Base-by-base conservation (phyloP, 2,113 vertebrate species). In the Pogona vitticeps region DNA sequence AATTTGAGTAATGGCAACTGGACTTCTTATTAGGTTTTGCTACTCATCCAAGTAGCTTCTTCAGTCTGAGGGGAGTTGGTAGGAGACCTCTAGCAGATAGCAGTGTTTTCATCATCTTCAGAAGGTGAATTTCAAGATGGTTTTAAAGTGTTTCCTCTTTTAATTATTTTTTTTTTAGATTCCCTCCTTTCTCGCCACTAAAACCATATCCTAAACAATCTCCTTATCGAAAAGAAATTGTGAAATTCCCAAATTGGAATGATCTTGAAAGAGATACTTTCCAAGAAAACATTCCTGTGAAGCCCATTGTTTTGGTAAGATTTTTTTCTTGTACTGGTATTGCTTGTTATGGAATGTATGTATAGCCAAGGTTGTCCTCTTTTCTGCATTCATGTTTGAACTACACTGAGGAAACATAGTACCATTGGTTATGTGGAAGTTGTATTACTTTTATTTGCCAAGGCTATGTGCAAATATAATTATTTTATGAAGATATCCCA, bases 181-280 rank as follows among this genome's bases (percentile, higher is more conserved):
- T 98, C 95, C 97, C 97, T 93, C 96, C 95, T 91, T 96, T 96
- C 14, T 98, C 97, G 21, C 97, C 97, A 0, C 84, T 98, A 90
- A 98, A 97, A 79, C 96, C 96, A 31, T 95, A 98, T 79, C 97
- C 97, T 84, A 96, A 96, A 91, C 96, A 92, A 68, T 46, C 77
- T 70, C 89, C 80, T 2, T 95, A 88, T 86, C 94, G 85, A 90
- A 95, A 90, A 36, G 94, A 95, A 83, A 81, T 95, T 78, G 94
- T 97, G 90, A 96, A 96, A 90, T 96, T 97, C 84, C 97, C 96
- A 63, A 94, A 92, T 31, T 97, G 97, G 96, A 94, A 94, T 84
- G 96, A 97, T 76, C 83, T 40, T 0, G 95, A 90, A 58, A 91
- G 92, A 71, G 90, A 92, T 10, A 18, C 76, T 40, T 95, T 93